A percentile compares a stretch with the other conserved stretches of the same genome.
phyloP scores from a whole-genome alignment of 2,113 vertebrate genomes.

The Mandrillus leucophaeus region DNA sequence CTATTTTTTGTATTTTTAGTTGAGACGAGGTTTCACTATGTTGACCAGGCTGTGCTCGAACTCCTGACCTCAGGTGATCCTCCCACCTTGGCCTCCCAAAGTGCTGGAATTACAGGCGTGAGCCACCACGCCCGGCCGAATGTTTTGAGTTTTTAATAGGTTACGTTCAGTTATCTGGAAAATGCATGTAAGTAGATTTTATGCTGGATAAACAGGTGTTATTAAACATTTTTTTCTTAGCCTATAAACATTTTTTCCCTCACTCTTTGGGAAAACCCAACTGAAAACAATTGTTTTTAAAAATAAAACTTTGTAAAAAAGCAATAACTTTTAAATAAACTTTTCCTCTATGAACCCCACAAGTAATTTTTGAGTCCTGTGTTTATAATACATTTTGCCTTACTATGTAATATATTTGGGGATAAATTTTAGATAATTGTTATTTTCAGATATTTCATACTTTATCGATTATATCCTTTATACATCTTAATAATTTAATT shows the following conservation, averaged over 20 bases:
- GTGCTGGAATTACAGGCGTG: not conserved
- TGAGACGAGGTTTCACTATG: not conserved
- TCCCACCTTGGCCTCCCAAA: not conserved
- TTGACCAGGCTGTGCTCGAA: not conserved
- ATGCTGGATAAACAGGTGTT: not conserved
- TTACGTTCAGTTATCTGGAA: not conserved
- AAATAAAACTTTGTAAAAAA: constrained; percentile 5
- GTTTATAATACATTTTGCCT: not conserved
- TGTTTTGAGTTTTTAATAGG: not conserved
- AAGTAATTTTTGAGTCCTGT: constrained; percentile 3
- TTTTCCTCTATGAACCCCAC: not conserved
- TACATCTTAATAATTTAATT: not conserved
- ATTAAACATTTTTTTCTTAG: constrained; percentile 20
- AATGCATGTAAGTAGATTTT: not conserved
- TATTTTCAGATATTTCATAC: not conserved
- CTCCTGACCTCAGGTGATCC: not conserved
- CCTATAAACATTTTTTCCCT: not conserved
- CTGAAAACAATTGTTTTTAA: not conserved
- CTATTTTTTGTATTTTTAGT: not conserved
- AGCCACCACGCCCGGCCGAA: not conserved
- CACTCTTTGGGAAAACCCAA: not conserved
- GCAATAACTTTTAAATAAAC: not conserved
- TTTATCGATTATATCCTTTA: constrained; percentile 20
- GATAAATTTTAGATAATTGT: not conserved
- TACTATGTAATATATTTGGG: not conserved